These are phyloP conservation scores for Malurus splendens DNA, from an alignment of 2,797 vertebrate species.

Conservation along the genomic window DNA sequence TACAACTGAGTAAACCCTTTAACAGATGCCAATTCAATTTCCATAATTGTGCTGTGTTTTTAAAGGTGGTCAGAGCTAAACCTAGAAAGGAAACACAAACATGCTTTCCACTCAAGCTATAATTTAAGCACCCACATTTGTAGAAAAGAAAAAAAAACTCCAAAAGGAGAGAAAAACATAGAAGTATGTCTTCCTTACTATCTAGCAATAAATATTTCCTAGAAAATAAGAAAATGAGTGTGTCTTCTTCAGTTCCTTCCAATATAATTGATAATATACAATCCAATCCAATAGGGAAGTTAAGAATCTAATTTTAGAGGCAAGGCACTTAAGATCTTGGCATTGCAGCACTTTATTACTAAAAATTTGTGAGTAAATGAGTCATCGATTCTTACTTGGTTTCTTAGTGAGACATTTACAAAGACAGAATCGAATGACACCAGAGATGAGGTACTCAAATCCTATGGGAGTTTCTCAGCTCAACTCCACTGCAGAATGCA, in stretches of 20 bases:
- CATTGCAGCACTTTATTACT: background rate
- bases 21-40: background rate
- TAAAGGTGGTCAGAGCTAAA: background rate
- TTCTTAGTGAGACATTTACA: background rate
- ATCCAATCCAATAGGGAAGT: background rate
- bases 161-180: background rate
- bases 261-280: background rate
- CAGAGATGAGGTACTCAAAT: background rate
- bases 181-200: background rate
- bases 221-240: background rate
- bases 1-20: background rate
- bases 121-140: background rate
- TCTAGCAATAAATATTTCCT: background rate
- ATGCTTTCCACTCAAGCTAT: background rate
- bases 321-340: background rate
- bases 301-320: background rate
- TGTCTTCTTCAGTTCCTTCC: background rate
- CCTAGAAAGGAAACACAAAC: background rate
- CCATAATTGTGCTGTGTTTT: background rate
- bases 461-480: background rate
- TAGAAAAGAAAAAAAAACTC: background rate
- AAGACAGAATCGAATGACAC: background rate
- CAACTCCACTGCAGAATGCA: background rate
- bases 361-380: background rate
- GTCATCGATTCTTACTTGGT: background rate